Evolutionary conservation across 2,113 vertebrate species (phyloP), one percentile per base, ranked within the genome.

Genomic region (Pyxicephalus adspersus): DNA sequence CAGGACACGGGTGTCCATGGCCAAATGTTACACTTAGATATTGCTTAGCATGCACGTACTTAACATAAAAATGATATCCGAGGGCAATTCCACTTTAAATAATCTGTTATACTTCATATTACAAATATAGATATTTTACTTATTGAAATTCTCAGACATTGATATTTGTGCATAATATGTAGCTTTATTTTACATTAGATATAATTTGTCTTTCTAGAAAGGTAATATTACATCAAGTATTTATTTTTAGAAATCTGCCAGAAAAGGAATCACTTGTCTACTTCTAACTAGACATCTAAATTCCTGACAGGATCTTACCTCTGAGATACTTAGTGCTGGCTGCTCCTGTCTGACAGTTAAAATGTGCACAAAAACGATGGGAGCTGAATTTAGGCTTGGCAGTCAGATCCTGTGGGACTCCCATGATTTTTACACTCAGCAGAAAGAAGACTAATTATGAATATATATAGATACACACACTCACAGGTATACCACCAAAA

Each of bases 381-480:
- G 60, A 73, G 60, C 70, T 81, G 68, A 73, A 74, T 81, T 74
- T 74, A 74, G 70, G 60, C 70, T 54, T 81, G 68, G 26, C 50
- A 81, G 60, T 6, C 45, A 64, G 61, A 74, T 81, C 79, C 79
- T 81, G 50, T 64, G 79, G 79, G 79, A 65, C 70, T 51, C 67
- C 51, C 79, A 57, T 74, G 70, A 28, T 74, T 81, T 73, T 65
- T 74, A 74, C 61, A 74, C 79, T 81, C 70, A 81, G 70, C 70
- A 65, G 50, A 81, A 73, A 38, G 79, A 25, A 64, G 68, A 34
- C 79, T 81, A 81, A 81, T 74, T 81, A 81, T 73, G 68, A 71
- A 52, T 81, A 81, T 74, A 81, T 81, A 74, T 81, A 81, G 70
- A 74, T 20, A 57, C 60, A 72, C 8, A 18, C 52, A 68, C 23